Base-by-base conservation (phyloP, 1,140 invertebrate species). In the Lordiphosa mommai region DNA sequence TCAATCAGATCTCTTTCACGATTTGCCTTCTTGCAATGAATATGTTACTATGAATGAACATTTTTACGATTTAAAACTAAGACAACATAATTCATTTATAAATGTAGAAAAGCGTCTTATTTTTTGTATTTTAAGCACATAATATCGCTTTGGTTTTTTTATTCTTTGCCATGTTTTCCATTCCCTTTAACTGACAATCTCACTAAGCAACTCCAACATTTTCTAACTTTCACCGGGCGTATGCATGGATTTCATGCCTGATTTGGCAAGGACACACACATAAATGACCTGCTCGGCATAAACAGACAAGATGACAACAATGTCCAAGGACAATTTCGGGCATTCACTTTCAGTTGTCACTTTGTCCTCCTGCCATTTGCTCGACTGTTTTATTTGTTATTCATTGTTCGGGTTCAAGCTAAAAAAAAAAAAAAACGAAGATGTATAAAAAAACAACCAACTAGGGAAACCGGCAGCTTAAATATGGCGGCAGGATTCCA, bases 241-340 rank as follows among this genome's bases (percentile, higher is more conserved):
- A 23, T 23, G 20, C 20, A 23, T 23, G 20, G 12, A 41, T 30
- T 47, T 48, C 17, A 52, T 41, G 57, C 51, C 32, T 46, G 64
- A 67, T 71, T 67, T 67, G 63, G 51, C 48, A 64, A 64, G 53
- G 43, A 40, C 52, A 51, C 37, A 46, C 47, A 41, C 36, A 51
- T 1, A 49, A 49, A 37, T 71, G 68, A 53, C 49, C 64, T 48
- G 41, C 33, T 61, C 36, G 32, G 36, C 43, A 38, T 55, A 65
- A 64, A 63, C 61, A 69, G 61, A 70, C 56, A 61, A 60, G 51
- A 47, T 66, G 67, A 57, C 67, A 70, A 70, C 63, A 71, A 51
- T 70, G 57, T 70, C 47, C 61, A 36, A 57, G 57, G 64, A 66
- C 63, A 56, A 34, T 71, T 47, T 65, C 48, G 44, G 33, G 43